Percentiles rank a stretch among this genome's conserved stretches.
phyloP scores from a whole-genome alignment of 2,888 invertebrate species.

The Orchesellides sinensis region DNA sequence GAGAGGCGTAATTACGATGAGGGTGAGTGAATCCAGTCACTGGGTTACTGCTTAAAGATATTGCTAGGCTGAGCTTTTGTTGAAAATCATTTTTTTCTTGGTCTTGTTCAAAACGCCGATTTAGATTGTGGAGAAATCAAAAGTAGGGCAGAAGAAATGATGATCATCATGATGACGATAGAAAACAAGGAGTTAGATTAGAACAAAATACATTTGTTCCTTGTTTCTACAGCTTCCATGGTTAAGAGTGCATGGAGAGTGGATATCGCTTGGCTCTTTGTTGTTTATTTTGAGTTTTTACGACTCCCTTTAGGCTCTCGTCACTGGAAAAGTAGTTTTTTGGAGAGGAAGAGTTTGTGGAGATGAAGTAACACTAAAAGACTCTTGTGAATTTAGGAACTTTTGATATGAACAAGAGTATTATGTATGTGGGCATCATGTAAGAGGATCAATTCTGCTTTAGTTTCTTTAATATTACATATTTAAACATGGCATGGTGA shows the following conservation, averaged over 20 bases:
- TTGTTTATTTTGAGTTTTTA: conserved; percentile 63
- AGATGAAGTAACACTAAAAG: conserved; percentile 6
- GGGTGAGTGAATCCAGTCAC: conserved; percentile 53
- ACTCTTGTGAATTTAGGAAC: background rate
- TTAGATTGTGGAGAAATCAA: conserved; percentile 62
- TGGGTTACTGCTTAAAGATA: conserved; percentile 19
- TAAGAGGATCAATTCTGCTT: no score
- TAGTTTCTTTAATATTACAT: no score
- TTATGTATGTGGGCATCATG: no score
- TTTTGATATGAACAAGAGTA: no score
- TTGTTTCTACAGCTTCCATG: no score
- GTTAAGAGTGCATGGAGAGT: no score
- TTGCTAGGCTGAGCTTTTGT: conserved; percentile 18
- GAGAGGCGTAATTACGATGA: conserved; percentile 51
- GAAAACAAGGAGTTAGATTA: conserved; percentile 36
- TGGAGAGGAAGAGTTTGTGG: background rate
- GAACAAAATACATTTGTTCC: conserved; percentile 22
- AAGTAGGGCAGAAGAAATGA: conserved; percentile 64
- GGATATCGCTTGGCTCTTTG: background rate
- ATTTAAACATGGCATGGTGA: no score
- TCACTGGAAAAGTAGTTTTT: background rate
- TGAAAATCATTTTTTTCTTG: conserved; percentile 55
- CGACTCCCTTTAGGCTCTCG: conserved; percentile 58
- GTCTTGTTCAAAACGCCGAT: conserved; percentile 63
- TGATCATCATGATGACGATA: conserved; percentile 34